Evolutionary conservation across 2,113 vertebrate genomes (phyloP).

Genomic region (Toxotes chatareus): DNA sequence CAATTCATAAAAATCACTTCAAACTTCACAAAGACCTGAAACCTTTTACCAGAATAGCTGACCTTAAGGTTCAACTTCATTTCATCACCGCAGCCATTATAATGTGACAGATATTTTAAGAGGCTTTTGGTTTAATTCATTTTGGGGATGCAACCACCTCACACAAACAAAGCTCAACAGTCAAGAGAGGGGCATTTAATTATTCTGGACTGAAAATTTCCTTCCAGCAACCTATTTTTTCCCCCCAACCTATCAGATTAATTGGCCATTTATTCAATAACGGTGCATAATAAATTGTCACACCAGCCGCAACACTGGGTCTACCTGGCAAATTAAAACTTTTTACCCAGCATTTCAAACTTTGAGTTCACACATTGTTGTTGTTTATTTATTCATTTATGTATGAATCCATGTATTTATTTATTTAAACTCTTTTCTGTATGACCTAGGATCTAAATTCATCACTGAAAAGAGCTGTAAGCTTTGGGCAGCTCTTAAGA

Average conservation of each 20-base stretch:
- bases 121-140: constrained; percentile 36
- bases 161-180: constrained; percentile 26
- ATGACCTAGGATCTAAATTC: constrained; percentile 33
- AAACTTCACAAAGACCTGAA: neutral
- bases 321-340: neutral
- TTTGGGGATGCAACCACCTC: neutral
- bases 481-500: constrained; percentile 68
- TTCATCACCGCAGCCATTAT: constrained; percentile 21
- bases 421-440: too few relatives aligned
- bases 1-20: neutral
- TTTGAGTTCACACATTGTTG: neutral
- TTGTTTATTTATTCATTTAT: neutral
- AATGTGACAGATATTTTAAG: constrained; percentile 12
- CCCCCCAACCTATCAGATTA: neutral
- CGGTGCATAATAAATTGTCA: neutral
- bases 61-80: constrained; percentile 17
- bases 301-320: neutral
- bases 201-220: constrained; percentile 22
- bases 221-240: constrained; percentile 1
- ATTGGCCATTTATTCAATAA: constrained; percentile 26
- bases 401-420: too few relatives aligned
- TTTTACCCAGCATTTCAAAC: neutral
- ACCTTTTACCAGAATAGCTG: constrained; percentile 24
- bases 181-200: constrained; percentile 14
- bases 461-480: constrained; percentile 42